Conservation (phyloP, 1,140 invertebrate species). For the Drosophila repleta region DNA sequence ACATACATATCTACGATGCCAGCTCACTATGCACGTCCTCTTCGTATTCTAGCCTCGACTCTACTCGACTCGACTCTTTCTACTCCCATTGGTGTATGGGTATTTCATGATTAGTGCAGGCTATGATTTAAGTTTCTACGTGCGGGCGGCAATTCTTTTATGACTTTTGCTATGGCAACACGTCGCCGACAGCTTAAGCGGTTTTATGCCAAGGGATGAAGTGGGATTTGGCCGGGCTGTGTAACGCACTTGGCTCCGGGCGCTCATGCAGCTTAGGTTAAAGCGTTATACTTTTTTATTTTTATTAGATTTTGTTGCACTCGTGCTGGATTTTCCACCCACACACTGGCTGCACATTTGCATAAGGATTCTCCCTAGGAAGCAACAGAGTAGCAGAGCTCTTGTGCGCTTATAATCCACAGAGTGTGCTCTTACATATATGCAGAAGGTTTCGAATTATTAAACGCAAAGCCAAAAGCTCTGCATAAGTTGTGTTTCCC, state of each 20-base stretch:
- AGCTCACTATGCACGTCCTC: too few species aligned
- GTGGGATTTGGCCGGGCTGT: constrained; percentile 17
- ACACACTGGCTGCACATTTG: constrained; percentile 14
- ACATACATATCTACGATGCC: too few species aligned
- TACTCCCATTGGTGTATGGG: too few species aligned
- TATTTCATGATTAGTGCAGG: constrained; percentile 38
- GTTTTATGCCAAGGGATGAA: constrained; percentile 18
- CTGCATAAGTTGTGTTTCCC: neutral
- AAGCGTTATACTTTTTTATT: constrained; percentile 5
- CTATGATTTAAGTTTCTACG: constrained; percentile 41
- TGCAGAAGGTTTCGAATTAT: constrained; percentile 1
- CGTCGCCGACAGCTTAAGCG: constrained; percentile 17
- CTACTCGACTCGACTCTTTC: neutral
- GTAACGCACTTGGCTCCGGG: constrained; percentile 17
- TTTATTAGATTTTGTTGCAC: constrained; percentile 33
- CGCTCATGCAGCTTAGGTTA: constrained; percentile 21
- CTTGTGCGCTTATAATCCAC: neutral
- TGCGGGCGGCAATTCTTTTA: constrained; percentile 34
- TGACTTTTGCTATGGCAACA: constrained; percentile 33
- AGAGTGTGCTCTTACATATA: neutral
- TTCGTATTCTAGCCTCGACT: too few species aligned
- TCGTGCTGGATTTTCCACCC: constrained; percentile 14
- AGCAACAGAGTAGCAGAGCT: neutral
- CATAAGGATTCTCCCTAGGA: constrained; percentile 12
- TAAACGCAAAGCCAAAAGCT: neutral